A percentile compares a stretch with the other conserved stretches of the same genome.
Evolutionary conservation across 2,113 vertebrate genomes (phyloP).

Genomic region (Melanocharis versteri): DNA sequence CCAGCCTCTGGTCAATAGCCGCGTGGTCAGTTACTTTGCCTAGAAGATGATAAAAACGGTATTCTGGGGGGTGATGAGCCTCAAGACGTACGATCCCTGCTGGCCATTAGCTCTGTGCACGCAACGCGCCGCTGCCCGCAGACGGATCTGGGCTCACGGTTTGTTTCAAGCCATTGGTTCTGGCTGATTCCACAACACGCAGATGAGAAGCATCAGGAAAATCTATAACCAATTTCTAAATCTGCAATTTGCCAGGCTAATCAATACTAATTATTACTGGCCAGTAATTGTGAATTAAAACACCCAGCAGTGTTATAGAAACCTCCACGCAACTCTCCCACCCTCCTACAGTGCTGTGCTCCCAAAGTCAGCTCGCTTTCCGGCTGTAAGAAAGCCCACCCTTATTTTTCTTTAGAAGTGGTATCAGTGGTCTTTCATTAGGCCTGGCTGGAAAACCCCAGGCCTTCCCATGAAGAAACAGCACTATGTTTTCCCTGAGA

Average conservation of each 20-base stretch:
- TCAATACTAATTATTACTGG: constrained; percentile 63
- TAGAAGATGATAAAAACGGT: background rate
- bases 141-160: background rate
- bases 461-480: background rate
- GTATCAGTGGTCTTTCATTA: background rate
- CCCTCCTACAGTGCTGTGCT: background rate
- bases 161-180: constrained; percentile 32
- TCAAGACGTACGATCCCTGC: background rate
- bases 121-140: background rate
- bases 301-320: constrained; percentile 16
- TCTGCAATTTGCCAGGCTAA: constrained; percentile 50
- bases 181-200: background rate
- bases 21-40: background rate
- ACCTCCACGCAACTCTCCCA: background rate
- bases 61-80: background rate
- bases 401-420: background rate
- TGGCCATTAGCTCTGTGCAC: background rate
- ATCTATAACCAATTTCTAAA: constrained; percentile 66
- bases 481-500: background rate
- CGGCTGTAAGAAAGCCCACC: background rate
- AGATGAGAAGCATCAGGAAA: constrained; percentile 43
- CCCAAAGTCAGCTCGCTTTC: background rate
- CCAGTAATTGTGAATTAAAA: constrained; percentile 56
- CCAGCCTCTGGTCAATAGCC: background rate
- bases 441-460: background rate